Percentiles rank a stretch among this genome's conserved stretches.
Evolutionary conservation across 2,888 invertebrate species (phyloP).

Genomic region (Melipona bicolor): DNA sequence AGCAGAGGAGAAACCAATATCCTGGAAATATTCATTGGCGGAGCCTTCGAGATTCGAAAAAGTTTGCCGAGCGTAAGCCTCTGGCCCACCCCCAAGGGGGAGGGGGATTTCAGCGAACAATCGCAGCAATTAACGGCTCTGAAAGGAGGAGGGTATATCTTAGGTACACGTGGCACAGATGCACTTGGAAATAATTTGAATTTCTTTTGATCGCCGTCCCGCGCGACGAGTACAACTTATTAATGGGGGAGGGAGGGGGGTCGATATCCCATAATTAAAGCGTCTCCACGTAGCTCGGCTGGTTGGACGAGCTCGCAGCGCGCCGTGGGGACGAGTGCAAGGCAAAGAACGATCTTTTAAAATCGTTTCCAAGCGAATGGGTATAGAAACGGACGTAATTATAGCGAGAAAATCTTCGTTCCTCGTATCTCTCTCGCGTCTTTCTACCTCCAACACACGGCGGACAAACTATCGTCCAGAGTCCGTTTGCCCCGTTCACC

Average conservation of each 20-base stretch:
- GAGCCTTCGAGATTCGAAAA: neutral
- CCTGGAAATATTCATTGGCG: neutral
- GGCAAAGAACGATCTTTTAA: slow-evolving; percentile 50
- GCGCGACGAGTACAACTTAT: slow-evolving; percentile 22
- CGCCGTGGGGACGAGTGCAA: slow-evolving; percentile 28
- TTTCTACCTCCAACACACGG: slow-evolving; percentile 7
- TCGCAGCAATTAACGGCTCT: slow-evolving; percentile 1
- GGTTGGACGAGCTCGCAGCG: neutral
- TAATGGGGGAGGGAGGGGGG: neutral
- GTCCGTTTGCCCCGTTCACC: slow-evolving; percentile 29
- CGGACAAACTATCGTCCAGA: slow-evolving; percentile 37
- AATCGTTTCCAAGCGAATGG: slow-evolving; percentile 38
- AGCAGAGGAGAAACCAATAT: neutral
- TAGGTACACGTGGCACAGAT: too few relatives aligned
- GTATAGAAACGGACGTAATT: slow-evolving; percentile 43
- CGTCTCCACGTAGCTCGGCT: neutral
- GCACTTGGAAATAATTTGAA: neutral
- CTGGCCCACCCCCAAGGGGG: too few relatives aligned
- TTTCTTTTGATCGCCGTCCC: neutral
- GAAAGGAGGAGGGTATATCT: neutral
- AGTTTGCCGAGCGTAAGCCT: neutral
- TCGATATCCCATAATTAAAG: slow-evolving; percentile 49
- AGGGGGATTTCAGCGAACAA: neutral
- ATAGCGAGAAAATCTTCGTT: slow-evolving; percentile 24
- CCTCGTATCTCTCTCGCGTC: neutral